Percentiles rank a stretch among this genome's conserved stretches.
These are phyloP conservation scores for Drosophila teissieri DNA, from an alignment of 1,140 invertebrate species.

Conservation along the genomic window DNA sequence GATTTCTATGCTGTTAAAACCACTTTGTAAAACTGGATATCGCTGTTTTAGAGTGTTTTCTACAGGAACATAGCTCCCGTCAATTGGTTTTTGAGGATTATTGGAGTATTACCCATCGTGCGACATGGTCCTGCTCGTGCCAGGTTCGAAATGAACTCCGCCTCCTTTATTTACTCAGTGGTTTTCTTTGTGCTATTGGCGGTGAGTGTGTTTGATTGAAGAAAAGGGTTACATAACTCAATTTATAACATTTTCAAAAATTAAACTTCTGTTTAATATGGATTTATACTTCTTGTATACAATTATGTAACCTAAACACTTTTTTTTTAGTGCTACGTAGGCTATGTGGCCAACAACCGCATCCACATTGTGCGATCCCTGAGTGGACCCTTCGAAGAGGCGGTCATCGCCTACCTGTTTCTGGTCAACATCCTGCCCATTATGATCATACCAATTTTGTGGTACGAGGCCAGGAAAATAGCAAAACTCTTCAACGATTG, in stretches of 20 bases:
- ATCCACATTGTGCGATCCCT: slow-evolving; percentile 86
- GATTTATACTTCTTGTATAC: background rate
- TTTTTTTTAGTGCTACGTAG: slow-evolving; percentile 84
- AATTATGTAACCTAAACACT: background rate
- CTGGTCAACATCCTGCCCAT: slow-evolving; percentile 88
- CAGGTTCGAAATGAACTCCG: slow-evolving; percentile 85
- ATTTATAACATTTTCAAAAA: background rate
- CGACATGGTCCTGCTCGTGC: slow-evolving; percentile 84
- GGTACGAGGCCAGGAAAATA: slow-evolving; percentile 88
- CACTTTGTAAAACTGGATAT: background rate
- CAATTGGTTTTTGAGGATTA: slow-evolving; percentile 85
- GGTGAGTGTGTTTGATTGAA: slow-evolving; percentile 43
- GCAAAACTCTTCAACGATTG: slow-evolving; percentile 87
- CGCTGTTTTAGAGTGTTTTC: slow-evolving; percentile 85
- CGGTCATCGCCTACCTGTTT: slow-evolving; percentile 89
- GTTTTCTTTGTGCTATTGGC: slow-evolving; percentile 85
- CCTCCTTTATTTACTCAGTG: slow-evolving; percentile 86
- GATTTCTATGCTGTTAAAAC: too few relatives aligned
- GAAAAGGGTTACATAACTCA: too few relatives aligned
- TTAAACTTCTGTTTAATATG: background rate
- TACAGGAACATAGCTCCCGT: slow-evolving; percentile 87
- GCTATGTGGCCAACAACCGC: slow-evolving; percentile 87
- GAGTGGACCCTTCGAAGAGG: slow-evolving; percentile 89
- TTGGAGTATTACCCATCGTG: slow-evolving; percentile 87
- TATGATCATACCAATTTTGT: slow-evolving; percentile 86